Evolutionary conservation across 1,140 invertebrate species (phyloP), one percentile per base, ranked within the genome.

Genomic region (Archegozetes longisetosus): DNA sequence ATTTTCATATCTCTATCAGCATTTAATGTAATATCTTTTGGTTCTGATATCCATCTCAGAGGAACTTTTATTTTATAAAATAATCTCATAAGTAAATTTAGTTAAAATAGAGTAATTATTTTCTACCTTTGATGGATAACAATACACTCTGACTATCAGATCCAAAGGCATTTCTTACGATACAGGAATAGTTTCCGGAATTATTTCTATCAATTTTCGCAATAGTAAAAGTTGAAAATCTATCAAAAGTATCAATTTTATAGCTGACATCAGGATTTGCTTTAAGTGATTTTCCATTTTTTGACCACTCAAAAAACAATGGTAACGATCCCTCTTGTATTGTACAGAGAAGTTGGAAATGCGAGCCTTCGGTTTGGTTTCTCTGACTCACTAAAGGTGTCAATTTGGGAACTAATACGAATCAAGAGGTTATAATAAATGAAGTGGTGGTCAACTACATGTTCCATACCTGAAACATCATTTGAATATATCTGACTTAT

Each of bases 121-220:
- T 9, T 40, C 32, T 26, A 61, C 60, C 48, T 57, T 61, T 59
- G 22, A 67, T 64, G 23, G 25, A 59, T 13, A 66, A 46, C 13
- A 26, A 1, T 47, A 83, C 77, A 22, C 81, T 79, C 68, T 80
- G 79, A 59, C 74, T 77, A 55, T 76, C 75, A 56, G 70, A 73
- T 61, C 81, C 82, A 46, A 81, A 82, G 49, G 73, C 71, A 73
- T 86, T 86, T 63, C 74, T 77, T 25, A 81, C 84, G 27, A 78
- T 71, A 70, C 85, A 87, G 17, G 83, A 82, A 69, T 86, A 86
- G 67, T 84, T 82, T 14, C 84, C 85, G 58, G 79, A 74, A 71
- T 85, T 80, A 61, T 76, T 65, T 2, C 70, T 69, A 29, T 63
- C 68, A 23, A 72, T 70, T 55, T 68, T 67, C 46, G 68, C 66